Evolutionary conservation across 1,140 invertebrate genomes (phyloP).

Genomic region (Liolophura sinensis): DNA sequence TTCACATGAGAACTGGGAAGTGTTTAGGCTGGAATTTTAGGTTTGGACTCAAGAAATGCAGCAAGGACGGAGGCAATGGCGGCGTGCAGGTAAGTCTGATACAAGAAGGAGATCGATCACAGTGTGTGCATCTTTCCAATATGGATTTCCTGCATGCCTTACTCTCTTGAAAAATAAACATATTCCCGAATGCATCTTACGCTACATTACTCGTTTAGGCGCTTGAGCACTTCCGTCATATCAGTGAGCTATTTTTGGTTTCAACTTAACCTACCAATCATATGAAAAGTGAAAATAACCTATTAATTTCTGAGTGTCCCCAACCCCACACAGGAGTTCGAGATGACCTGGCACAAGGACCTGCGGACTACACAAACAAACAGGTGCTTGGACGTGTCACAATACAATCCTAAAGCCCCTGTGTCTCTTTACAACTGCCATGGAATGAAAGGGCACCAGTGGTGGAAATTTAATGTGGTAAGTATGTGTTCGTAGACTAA

Average conservation of each 20-base stretch:
- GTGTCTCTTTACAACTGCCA: slow-evolving; percentile 74
- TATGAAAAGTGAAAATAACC: neutral
- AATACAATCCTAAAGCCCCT: slow-evolving; percentile 72
- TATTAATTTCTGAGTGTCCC: neutral
- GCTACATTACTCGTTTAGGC: neutral
- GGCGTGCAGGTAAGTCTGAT: slow-evolving; percentile 61
- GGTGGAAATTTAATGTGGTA: slow-evolving; percentile 85
- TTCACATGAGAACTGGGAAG: slow-evolving; percentile 33
- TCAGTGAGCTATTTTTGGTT: slow-evolving; percentile 1
- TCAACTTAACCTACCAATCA: neutral
- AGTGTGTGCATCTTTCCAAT: neutral
- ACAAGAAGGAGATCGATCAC: too few relatives aligned
- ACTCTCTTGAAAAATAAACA: neutral
- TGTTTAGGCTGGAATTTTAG: slow-evolving; percentile 81
- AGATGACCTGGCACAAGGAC: slow-evolving; percentile 90
- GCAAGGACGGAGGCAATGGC: slow-evolving; percentile 63
- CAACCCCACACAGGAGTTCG: slow-evolving; percentile 59
- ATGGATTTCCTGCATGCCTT: too few relatives aligned
- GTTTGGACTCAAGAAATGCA: slow-evolving; percentile 69
- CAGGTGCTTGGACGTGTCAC: slow-evolving; percentile 89
- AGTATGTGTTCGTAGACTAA: too few relatives aligned
- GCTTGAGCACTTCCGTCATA: neutral
- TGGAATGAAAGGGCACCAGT: slow-evolving; percentile 83
- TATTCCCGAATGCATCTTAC: neutral
- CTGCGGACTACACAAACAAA: slow-evolving; percentile 77